Evolutionary conservation across 2,888 invertebrate species (phyloP), one percentile per base, ranked within the genome.

Genomic region (Mechanitis messenoides): DNA sequence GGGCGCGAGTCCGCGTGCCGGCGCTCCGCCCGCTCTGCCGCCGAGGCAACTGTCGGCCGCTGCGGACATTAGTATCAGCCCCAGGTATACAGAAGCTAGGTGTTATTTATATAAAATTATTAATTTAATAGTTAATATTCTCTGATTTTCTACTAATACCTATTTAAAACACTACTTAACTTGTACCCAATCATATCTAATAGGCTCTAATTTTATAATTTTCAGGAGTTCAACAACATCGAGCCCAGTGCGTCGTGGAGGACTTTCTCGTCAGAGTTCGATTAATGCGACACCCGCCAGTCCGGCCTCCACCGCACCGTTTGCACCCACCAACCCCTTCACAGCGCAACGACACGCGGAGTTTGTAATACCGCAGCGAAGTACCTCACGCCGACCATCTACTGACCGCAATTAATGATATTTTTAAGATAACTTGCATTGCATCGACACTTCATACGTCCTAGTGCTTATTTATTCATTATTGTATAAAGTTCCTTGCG

Each of bases 41-140:
- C 92, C 92, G 65, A 84, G 92, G 33, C 92, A 92, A 68, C 83
- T 84, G 68, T 90, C 92, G 60, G 91, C 83, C 62, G 85, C 90
- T 58, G 87, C 89, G 0, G 87, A 88, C 67, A 80, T 89, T 68
- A 83, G 77, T 68, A 72, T 72, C 68, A 76, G 65, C 54, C 83
- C 74, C 73, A 91, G 71, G 90, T 89, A 74, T 53, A 42, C 42
- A 42, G 6, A 9, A 42, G 11, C 9, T 42, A 42, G 42, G 9
- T 9, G 42, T 42, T 9, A 9, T 11, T 7, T 1, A 1, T 42
- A 9, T 42, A 7, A 6, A 42, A 42, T 42, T 6, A 42, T 42
- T 42, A 9, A 42, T 5, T 7, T 42, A 42, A 35, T 7, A 1
- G 6, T 9, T 42, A 7, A 5, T 35, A 35, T 35, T 3, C 6